Evolutionary conservation across 1,140 invertebrate species (phyloP).

Genomic region (Hylyphantes graminicola): DNA sequence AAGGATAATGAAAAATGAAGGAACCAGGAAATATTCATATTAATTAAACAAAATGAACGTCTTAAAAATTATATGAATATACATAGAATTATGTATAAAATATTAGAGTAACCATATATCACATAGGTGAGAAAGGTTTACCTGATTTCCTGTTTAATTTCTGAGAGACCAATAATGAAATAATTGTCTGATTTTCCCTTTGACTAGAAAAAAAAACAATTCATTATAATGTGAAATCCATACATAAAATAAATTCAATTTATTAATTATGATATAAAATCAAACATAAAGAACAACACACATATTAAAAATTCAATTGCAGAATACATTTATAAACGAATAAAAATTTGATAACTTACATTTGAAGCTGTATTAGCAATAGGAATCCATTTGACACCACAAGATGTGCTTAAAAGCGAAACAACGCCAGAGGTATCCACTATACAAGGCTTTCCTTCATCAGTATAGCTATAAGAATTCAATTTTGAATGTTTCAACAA

Average conservation of each 20-base stretch:
- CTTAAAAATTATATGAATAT: neutral
- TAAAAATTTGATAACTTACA: conserved; percentile 68
- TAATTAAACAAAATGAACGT: too few relatives aligned
- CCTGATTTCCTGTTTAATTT: conserved; percentile 79
- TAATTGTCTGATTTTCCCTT: conserved; percentile 76
- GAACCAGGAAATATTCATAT: too few relatives aligned
- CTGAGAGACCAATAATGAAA: conserved; percentile 82
- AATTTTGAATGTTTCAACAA: neutral
- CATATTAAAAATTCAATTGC: neutral
- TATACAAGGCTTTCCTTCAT: conserved; percentile 74
- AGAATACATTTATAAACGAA: too few relatives aligned
- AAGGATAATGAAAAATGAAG: too few relatives aligned
- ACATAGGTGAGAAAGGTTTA: conserved; percentile 42
- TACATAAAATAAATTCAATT: too few relatives aligned
- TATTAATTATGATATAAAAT: neutral
- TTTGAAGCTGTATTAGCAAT: conserved; percentile 78
- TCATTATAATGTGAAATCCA: neutral
- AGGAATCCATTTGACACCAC: conserved; percentile 81
- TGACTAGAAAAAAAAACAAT: conserved; percentile 10
- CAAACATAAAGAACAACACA: neutral
- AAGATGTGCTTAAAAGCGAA: conserved; percentile 76
- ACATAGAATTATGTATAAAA: neutral
- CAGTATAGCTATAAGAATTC: conserved; percentile 72
- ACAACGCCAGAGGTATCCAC: conserved; percentile 76
- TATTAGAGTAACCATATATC: neutral